Evolutionary conservation across 2,888 invertebrate genomes (phyloP), one percentile per base, ranked within the genome.

Genomic region (Drosophila melanosoma): DNA sequence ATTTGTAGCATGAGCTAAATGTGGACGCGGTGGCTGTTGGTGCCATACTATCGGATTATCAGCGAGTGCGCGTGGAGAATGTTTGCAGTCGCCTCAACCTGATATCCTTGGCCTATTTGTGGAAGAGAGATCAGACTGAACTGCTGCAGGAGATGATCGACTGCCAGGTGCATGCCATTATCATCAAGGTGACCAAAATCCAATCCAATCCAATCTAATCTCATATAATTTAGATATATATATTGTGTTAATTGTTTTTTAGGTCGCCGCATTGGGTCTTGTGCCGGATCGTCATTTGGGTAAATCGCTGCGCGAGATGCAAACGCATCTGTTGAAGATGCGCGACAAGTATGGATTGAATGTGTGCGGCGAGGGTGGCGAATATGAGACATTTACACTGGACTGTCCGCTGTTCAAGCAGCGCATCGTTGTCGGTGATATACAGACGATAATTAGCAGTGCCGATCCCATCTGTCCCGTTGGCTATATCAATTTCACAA

Each of bases 291-390:
- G 96, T 81, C 98, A 99, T 94, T 94, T 99, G 80, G 99, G 99
- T 45, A 95, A 97, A 94, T 95, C 96, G 49, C 94, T 99, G 81
- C 94, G 95, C 81, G 96, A 98, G 86, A 96, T 99, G 92, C 96
- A 97, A 91, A 96, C 97, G 17, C 97, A 98, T 93, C 95, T 99
- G 91, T 93, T 96, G 81, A 95, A 96, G 93, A 97, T 99, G 96
- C 96, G 97, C 91, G 96, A 97, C 92, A 98, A 98, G 93, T 99
- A 97, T 93, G 98, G 98, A 61, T 94, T 98, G 77, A 98, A 98
- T 94, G 96, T 99, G 49, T 99, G 99, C 93, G 99, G 99, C 26
- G 99, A 99, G 94, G 99, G 99, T 54, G 99, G 99, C 61, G 99
- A 99, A 93, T 99, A 99, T 92, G 99, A 99, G 94, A 98, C 99